Percentiles rank a stretch among this genome's conserved stretches.
Conservation (phyloP, 2,113 vertebrate genomes). For the Apus apus region DNA sequence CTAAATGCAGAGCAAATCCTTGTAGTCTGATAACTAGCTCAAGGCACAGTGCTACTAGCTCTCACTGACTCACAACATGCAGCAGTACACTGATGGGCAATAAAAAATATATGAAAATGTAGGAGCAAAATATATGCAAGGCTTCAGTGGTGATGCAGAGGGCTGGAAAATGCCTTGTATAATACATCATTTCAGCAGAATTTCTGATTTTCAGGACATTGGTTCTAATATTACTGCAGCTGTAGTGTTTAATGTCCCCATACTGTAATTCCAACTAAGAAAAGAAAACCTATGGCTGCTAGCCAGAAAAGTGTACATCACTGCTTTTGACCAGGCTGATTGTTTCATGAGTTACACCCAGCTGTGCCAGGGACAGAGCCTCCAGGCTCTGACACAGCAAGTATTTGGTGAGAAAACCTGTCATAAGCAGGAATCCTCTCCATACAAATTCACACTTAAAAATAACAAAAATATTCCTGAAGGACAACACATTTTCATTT, state of each 20-base stretch:
- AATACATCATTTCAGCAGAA: conserved; percentile 28
- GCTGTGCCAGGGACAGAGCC: not conserved
- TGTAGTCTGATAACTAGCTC: not conserved
- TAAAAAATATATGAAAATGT: conserved; percentile 56
- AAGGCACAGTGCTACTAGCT: conserved; percentile 11
- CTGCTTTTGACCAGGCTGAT: not conserved
- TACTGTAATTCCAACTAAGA: conserved; percentile 3
- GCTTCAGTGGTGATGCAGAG: not conserved
- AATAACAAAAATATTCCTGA: not conserved
- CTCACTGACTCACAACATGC: not conserved
- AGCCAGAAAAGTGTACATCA: conserved; percentile 17
- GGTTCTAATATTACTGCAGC: conserved; percentile 51
- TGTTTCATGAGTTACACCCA: not conserved
- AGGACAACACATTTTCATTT: not conserved
- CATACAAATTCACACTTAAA: not conserved
- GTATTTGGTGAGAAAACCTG: not conserved
- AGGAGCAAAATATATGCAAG: conserved; percentile 31
- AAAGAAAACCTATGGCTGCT: not conserved
- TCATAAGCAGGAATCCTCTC: not conserved
- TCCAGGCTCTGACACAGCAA: not conserved
- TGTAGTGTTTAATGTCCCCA: conserved; percentile 24
- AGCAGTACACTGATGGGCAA: conserved; percentile 25
- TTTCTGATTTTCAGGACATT: conserved; percentile 67
- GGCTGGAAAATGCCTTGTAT: conserved; percentile 4
- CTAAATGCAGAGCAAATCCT: not conserved